phyloP scores from a whole-genome alignment of 2,113 vertebrate genomes.

The Ascaphus truei region DNA sequence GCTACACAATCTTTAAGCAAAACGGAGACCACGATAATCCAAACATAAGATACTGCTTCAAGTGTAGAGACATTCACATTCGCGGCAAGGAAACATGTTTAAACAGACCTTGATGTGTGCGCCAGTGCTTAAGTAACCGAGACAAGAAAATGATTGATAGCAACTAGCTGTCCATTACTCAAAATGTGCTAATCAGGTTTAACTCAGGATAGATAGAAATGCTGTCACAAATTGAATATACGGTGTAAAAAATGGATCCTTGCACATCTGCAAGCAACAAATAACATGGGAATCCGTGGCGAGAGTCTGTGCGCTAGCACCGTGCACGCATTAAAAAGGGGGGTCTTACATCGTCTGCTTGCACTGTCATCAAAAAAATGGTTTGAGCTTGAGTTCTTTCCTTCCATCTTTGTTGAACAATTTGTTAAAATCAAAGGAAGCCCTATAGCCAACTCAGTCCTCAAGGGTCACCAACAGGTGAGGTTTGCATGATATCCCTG shows the following conservation, averaged over 20 bases:
- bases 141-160: slow-evolving; percentile 27
- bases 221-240: slow-evolving; percentile 34
- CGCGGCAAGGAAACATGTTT: slow-evolving; percentile 6
- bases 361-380: not conserved
- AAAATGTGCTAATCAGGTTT: slow-evolving; percentile 37
- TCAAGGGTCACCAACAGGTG: too few species aligned
- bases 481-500: too few species aligned
- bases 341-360: not conserved
- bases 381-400: too few species aligned
- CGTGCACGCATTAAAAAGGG: not conserved
- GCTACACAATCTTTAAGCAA: too few species aligned
- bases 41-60: not conserved
- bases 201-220: slow-evolving; percentile 26
- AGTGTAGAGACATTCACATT: not conserved
- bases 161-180: slow-evolving; percentile 24
- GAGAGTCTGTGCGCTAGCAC: not conserved
- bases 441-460: too few species aligned
- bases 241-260: slow-evolving; percentile 21
- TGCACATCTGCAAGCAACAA: not conserved
- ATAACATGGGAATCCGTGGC: not conserved
- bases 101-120: slow-evolving; percentile 24
- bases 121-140: slow-evolving; percentile 21
- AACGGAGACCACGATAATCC: too few species aligned
- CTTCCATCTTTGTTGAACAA: slow-evolving; percentile 36
- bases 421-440: not conserved